Evolutionary conservation across 1,140 invertebrate genomes (phyloP).

Genomic region (Scaptomyza pallida): DNA sequence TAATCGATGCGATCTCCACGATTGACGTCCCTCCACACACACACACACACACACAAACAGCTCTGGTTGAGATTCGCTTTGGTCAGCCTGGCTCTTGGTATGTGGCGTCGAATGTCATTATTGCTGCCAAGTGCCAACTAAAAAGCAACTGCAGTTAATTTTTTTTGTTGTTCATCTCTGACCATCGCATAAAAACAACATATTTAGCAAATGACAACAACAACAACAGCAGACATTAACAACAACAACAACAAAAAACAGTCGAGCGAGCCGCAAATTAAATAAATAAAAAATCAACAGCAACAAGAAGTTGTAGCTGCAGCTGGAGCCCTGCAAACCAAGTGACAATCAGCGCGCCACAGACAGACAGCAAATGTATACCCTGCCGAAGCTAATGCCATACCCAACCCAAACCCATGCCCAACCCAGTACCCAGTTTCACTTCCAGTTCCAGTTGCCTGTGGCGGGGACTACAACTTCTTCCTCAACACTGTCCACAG

Average conservation of each 20-base stretch:
- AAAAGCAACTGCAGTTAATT: conserved; percentile 83
- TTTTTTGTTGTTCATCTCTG: conserved; percentile 77
- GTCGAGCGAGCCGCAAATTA: conserved; percentile 66
- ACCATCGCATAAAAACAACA: conserved; percentile 81
- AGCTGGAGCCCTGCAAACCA: background rate
- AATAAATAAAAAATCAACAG: conserved; percentile 81
- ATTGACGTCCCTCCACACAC: conserved; percentile 71
- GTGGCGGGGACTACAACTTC: background rate
- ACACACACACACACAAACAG: conserved; percentile 32
- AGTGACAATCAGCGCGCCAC: conserved; percentile 51
- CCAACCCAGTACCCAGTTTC: conserved; percentile 3
- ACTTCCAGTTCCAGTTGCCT: conserved; percentile 34
- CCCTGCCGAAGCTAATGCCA: conserved; percentile 17
- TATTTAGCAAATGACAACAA: conserved; percentile 84
- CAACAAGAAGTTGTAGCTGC: conserved; percentile 47
- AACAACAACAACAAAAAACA: conserved; percentile 22
- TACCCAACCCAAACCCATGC: background rate
- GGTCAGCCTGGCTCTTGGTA: conserved; percentile 60
- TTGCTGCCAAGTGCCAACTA: conserved; percentile 83
- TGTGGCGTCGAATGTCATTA: conserved; percentile 84
- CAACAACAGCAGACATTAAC: conserved; percentile 38
- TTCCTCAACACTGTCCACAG: no score
- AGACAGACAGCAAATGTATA: conserved; percentile 45
- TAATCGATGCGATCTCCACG: conserved; percentile 75
- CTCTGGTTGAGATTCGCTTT: conserved; percentile 20